These are phyloP conservation scores for Palythoa grandiflora DNA, from an alignment of 92 coral and sea anemone genomes.

Conservation along the genomic window DNA sequence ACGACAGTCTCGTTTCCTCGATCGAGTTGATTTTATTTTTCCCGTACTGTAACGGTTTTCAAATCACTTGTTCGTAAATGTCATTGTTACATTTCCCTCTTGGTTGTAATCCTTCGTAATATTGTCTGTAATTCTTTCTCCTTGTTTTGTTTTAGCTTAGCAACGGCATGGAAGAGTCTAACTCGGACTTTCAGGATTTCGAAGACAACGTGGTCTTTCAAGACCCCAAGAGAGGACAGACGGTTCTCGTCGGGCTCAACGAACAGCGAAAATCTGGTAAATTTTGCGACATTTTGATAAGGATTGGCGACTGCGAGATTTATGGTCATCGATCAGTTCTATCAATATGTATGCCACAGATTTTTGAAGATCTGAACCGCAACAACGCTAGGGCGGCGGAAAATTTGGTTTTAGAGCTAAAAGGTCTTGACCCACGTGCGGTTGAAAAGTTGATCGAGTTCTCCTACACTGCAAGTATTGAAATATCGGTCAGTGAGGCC, in stretches of 20 bases:
- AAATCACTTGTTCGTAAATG: neutral
- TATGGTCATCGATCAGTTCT: conserved; percentile 86
- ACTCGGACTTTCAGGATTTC: conserved; percentile 28
- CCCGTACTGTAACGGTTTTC: neutral
- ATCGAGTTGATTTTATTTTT: neutral
- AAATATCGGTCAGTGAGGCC: conserved; percentile 68
- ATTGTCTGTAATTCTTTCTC: neutral
- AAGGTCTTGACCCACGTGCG: conserved; percentile 84
- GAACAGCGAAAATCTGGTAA: conserved; percentile 76
- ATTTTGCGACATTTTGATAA: conserved; percentile 79
- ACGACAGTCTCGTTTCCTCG: no score
- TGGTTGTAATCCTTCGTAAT: neutral
- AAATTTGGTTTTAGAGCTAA: conserved; percentile 61
- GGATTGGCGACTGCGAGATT: conserved; percentile 78
- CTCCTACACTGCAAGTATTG: conserved; percentile 79
- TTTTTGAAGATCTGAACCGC: conserved; percentile 60
- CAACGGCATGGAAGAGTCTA: conserved; percentile 38
- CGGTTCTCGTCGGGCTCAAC: conserved; percentile 68
- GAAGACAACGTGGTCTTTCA: conserved; percentile 39
- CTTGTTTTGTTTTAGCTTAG: conserved; percentile 33
- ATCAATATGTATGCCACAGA: conserved; percentile 79
- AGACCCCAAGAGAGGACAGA: conserved; percentile 53
- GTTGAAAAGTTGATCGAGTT: conserved; percentile 89
- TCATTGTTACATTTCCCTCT: neutral
- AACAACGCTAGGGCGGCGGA: conserved; percentile 60